Conservation (phyloP, 1,140 invertebrate genomes). For the Micrasema minimum region DNA sequence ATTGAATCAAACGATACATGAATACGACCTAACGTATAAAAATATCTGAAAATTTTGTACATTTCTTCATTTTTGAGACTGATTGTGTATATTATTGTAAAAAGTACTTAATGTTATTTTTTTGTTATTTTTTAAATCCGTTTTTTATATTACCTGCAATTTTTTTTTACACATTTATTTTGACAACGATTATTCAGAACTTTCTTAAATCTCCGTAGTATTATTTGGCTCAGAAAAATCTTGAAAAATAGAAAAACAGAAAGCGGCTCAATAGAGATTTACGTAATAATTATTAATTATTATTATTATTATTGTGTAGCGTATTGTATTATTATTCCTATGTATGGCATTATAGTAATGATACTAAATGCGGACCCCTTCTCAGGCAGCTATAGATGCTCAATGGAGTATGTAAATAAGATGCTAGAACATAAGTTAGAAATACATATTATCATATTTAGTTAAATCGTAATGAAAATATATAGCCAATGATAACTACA, state of each 20-base stretch:
- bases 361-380: conserved; percentile 50
- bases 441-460: too few species aligned
- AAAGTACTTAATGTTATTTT: conserved; percentile 43
- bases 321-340: conserved; percentile 15
- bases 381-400: conserved; percentile 53
- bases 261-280: background rate
- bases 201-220: conserved; percentile 3
- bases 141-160: conserved; percentile 23
- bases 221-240: conserved; percentile 3
- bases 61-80: conserved; percentile 55
- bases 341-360: conserved; percentile 43
- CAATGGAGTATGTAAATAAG: conserved; percentile 52
- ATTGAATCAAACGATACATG: conserved; percentile 27
- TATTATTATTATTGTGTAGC: conserved; percentile 10
- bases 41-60: conserved; percentile 52
- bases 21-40: conserved; percentile 37
- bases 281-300: too few species aligned
- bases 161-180: background rate
- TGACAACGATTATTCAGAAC: too few species aligned
- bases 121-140: conserved; percentile 7
- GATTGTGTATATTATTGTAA: conserved; percentile 55
- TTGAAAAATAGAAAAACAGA: background rate
- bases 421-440: background rate
- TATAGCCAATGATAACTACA: too few species aligned
- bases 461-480: too few species aligned